These are phyloP conservation scores for Kryptopterus vitreolus DNA, from an alignment of 2,797 vertebrate genomes.

Conservation along the genomic window DNA sequence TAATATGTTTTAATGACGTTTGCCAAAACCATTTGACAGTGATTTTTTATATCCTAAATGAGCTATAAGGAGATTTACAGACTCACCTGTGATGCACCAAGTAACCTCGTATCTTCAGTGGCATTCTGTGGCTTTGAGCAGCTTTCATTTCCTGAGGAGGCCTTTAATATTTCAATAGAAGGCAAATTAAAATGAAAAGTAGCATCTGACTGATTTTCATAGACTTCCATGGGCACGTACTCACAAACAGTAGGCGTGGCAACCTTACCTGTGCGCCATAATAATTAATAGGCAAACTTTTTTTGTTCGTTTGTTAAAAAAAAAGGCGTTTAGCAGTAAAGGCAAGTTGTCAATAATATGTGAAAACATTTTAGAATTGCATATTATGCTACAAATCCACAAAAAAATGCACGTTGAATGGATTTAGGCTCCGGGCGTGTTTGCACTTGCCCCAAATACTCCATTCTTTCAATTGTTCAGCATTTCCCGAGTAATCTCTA, in stretches of 20 bases:
- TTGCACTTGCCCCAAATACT: background rate
- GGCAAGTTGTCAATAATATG: too few species aligned
- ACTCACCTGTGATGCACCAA: background rate
- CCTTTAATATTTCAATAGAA: conserved; percentile 7
- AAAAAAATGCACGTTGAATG: background rate
- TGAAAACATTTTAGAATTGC: background rate
- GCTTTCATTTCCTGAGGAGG: conserved; percentile 21
- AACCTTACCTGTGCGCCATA: background rate
- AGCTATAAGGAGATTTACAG: background rate
- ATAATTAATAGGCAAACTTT: background rate
- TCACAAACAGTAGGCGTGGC: background rate
- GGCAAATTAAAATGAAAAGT: background rate
- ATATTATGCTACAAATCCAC: background rate
- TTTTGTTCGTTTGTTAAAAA: too few species aligned
- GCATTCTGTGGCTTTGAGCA: background rate
- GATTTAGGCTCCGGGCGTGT: background rate
- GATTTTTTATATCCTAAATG: background rate
- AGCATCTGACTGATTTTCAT: background rate
- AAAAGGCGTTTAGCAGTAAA: too few species aligned
- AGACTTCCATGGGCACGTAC: background rate
- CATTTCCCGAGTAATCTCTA: too few species aligned
- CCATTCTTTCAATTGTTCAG: too few species aligned
- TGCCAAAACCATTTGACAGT: background rate
- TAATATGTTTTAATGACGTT: too few species aligned
- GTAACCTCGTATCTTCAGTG: background rate